Conservation (phyloP, 2,113 vertebrate species). For the Drymodes brunneopygia region DNA sequence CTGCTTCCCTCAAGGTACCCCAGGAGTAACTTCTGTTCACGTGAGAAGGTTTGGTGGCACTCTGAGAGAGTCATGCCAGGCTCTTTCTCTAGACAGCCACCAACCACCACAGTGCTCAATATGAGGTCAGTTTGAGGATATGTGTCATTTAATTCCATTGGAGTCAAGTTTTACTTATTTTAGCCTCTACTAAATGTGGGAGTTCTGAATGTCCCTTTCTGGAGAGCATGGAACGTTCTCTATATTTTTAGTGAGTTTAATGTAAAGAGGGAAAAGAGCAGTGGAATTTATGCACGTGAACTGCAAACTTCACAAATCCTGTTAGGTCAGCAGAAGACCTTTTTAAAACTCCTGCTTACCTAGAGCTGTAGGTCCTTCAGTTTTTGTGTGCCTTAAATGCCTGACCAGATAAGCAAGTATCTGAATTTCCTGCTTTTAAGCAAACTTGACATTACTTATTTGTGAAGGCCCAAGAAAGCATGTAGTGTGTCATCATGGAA, state of each 20-base stretch:
- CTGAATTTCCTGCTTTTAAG: background rate
- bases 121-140: background rate
- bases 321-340: background rate
- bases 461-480: background rate
- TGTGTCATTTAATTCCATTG: background rate
- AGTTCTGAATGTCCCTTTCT: background rate
- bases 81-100: background rate
- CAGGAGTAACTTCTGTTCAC: background rate
- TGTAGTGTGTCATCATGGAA: rapidly evolving
- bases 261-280: background rate
- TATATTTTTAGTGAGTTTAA: background rate
- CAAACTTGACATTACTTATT: background rate
- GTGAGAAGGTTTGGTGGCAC: background rate
- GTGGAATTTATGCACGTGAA: background rate
- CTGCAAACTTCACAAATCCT: background rate
- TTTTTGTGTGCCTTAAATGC: background rate
- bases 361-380: background rate
- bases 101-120: background rate
- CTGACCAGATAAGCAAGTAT: background rate
- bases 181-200: background rate
- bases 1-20: background rate
- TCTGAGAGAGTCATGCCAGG: background rate
- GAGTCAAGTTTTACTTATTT: background rate
- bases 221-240: background rate
- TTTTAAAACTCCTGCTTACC: background rate